phyloP scores from a whole-genome alignment of 2,888 invertebrate species.

The Cordilura impudica region DNA sequence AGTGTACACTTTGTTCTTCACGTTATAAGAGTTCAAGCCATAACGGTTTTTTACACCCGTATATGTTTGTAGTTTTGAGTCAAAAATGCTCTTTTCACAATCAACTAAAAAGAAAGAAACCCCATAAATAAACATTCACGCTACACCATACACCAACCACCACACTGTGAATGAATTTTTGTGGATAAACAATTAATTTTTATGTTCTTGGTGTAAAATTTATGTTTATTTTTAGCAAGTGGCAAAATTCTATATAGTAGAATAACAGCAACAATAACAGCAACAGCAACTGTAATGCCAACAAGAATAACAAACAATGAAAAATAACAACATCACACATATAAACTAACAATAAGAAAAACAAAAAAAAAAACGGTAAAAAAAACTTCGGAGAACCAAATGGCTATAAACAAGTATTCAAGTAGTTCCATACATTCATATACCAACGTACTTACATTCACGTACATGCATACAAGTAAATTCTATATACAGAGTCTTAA shows the following conservation, averaged over 20 bases:
- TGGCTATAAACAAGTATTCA: conserved; percentile 1
- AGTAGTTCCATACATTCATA: conserved; percentile 5
- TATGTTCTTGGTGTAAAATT: conserved; percentile 38
- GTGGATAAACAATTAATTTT: conserved; percentile 35
- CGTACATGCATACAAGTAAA: neutral
- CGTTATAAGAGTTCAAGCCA: no score
- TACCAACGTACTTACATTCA: neutral
- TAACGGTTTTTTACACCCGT: no score
- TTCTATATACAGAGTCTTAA: no score
- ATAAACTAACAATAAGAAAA: neutral
- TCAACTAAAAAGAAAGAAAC: no score
- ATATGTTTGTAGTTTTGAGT: no score
- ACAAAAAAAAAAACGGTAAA: neutral
- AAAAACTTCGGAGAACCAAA: neutral
- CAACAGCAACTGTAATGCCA: neutral
- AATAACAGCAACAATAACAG: neutral
- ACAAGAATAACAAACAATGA: conserved; percentile 1
- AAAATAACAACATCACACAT: neutral
- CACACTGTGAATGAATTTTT: neutral
- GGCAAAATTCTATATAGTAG: conserved; percentile 14
- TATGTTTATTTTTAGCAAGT: conserved; percentile 23
- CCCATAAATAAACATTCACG: neutral
- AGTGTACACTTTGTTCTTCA: no score
- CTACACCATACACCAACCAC: neutral
- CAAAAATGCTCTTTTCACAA: no score